Evolutionary conservation across 2,888 invertebrate genomes (phyloP).

Genomic region (Limnephilus marmoratus): DNA sequence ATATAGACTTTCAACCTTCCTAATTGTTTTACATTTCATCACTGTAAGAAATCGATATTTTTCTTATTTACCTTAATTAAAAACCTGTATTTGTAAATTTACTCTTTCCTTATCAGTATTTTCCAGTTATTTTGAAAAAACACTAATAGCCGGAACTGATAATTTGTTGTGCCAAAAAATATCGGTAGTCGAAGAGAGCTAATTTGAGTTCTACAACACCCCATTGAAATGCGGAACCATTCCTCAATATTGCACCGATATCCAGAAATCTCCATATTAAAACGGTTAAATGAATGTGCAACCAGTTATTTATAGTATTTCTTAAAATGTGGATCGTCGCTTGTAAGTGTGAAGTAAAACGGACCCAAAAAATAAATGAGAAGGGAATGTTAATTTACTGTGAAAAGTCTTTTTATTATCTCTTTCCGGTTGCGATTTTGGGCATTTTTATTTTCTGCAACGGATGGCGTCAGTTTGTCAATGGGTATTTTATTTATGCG

Average conservation of each 20-base stretch:
- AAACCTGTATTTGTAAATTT: neutral
- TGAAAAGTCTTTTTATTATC: neutral
- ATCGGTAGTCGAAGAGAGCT: neutral
- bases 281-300: neutral
- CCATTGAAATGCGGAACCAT: neutral
- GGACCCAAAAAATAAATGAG: neutral
- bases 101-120: neutral
- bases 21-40: neutral
- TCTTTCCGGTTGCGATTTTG: neutral
- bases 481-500: neutral
- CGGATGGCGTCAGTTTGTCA: neutral
- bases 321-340: neutral
- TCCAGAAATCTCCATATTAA: neutral
- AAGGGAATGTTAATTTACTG: neutral
- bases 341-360: neutral
- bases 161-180: neutral
- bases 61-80: neutral
- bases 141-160: neutral
- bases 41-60: neutral
- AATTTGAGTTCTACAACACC: neutral
- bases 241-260: neutral
- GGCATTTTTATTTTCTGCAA: neutral
- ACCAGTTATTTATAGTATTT: neutral
- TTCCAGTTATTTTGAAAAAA: neutral
- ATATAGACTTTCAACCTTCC: neutral